Evolutionary conservation across 1,140 invertebrate genomes (phyloP), one percentile per base, ranked within the genome.

Genomic region (Bathynomus jamesi): DNA sequence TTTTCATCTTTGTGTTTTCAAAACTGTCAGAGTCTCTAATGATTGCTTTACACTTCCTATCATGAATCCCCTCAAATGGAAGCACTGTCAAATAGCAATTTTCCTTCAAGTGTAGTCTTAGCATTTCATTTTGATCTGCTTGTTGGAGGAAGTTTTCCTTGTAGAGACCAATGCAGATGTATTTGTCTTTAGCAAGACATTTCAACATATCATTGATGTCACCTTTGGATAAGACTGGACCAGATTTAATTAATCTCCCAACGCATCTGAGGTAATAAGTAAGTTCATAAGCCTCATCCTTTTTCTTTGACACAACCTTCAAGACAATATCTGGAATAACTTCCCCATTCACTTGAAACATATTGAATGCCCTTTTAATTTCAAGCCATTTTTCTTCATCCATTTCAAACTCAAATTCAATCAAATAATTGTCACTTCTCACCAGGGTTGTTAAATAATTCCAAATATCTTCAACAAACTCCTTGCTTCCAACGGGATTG

Each of bases 351-450:
- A 69, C 67, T 24, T 69, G 67, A 30, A 69, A 69, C 7, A 61
- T 69, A 21, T 69, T 69, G 11, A 61, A 69, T 28, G 67, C 67
- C 25, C 67, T 46, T 24, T 69, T 69, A 5, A 69, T 53, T 46
- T 69, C 67, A 21, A 69, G 46, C 67, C 67, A 69, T 8, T 61
- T 53, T 61, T 69, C 67, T 28, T 69, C 67, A 29, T 69, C 62
- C 24, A 69, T 69, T 61, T 69, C 67, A 40, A 61, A 69, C 53
- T 69, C 67, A 62, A 69, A 69, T 28, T 69, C 67, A 10, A 69
- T 69, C n/a, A 69, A 28, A 61, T 53, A 61, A 28, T 29, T 61
- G 31, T 61, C 46, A 61, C 61, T 61, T 17, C 62, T 69, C 11
- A 61, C 67, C 27, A 61, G 61, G 13, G 31, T 61, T 10, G 61